Base-by-base conservation (phyloP, 1,140 invertebrate genomes). In the Arion vulgaris region DNA sequence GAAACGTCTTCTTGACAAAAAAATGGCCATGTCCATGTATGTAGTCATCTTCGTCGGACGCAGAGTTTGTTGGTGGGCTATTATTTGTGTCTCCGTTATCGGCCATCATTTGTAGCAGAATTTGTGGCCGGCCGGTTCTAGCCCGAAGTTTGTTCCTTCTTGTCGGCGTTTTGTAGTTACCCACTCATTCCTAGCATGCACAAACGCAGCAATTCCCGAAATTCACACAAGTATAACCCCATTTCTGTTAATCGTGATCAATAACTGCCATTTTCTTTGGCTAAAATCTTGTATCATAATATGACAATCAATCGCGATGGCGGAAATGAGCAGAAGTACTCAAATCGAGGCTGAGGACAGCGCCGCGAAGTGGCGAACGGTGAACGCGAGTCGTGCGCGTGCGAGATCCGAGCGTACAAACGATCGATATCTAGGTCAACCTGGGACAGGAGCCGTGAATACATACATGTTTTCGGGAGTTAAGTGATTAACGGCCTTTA, bases 1-100 rank as follows among this genome's bases (percentile, higher is more conserved):
- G 98, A 95, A 99, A 99, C 93, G 97, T 99, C 94, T 99, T 99
- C 95, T 99, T 99, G 93, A 95, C 95, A 95, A 99, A 99, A 94
- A 95, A 97, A 95, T 99, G 98, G 90, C 97, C 97, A 94, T 97
- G 96, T 39, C 89, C 90, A 26, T 84, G 83, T 38, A 85, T 80
- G 26, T 57, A 66, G 45, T 89, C 88, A 72, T 84, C 80, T 72
- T 88, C 85, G 34, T 85, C 86, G 36, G 84, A 76, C 77, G 83
- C 38, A 28, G 68, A 84, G 51, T 77, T 80, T 75, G 78, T 77
- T n/a, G 85, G n/a, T n/a, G 85, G 86, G 75, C 85, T 87, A 73
- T 87, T 85, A 49, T 81, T 76, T 23, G 83, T 74, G 45, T 84
- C 87, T 41, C 80, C 76, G 36, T 85, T 83, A 32, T 87, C 87